Conservation (phyloP, 2,113 vertebrate species). For the Arenaria interpres region DNA sequence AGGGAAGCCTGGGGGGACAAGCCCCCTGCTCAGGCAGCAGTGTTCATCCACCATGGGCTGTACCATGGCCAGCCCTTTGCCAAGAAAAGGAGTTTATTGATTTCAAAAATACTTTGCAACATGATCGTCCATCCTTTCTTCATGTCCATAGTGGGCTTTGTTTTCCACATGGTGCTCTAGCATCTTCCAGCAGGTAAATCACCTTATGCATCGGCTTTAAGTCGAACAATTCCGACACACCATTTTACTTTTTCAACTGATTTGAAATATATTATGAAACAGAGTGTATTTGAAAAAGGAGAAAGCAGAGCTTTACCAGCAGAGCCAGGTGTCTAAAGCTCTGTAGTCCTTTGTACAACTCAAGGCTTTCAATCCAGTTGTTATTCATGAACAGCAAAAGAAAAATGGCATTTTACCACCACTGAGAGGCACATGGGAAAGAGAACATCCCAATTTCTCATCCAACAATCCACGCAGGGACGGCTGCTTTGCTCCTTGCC, state of each 20-base stretch:
- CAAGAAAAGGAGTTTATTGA: not conserved
- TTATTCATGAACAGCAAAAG: not conserved
- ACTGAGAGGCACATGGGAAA: not conserved
- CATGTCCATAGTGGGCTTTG: accelerated
- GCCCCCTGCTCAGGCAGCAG: too few species aligned
- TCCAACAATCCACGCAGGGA: not conserved
- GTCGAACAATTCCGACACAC: not conserved
- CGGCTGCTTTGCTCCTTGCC: not conserved
- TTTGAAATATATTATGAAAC: not conserved
- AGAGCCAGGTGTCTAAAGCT: not conserved
- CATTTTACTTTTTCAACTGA: not conserved
- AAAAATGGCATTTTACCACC: not conserved
- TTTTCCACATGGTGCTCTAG: not conserved
- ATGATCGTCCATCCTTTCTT: not conserved
- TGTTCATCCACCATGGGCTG: not conserved
- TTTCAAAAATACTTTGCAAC: not conserved
- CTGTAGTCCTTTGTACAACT: not conserved
- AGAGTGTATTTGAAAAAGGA: not conserved
- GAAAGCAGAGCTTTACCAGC: not conserved
- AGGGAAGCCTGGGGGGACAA: not conserved
- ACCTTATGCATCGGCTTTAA: not conserved
- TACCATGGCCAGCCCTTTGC: not conserved
- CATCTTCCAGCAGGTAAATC: not conserved
- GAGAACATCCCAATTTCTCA: not conserved
- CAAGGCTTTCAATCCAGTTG: not conserved